Evolutionary conservation across 1,140 invertebrate genomes (phyloP), one percentile per base, ranked within the genome.

Genomic region (Conopomorpha cramerella): DNA sequence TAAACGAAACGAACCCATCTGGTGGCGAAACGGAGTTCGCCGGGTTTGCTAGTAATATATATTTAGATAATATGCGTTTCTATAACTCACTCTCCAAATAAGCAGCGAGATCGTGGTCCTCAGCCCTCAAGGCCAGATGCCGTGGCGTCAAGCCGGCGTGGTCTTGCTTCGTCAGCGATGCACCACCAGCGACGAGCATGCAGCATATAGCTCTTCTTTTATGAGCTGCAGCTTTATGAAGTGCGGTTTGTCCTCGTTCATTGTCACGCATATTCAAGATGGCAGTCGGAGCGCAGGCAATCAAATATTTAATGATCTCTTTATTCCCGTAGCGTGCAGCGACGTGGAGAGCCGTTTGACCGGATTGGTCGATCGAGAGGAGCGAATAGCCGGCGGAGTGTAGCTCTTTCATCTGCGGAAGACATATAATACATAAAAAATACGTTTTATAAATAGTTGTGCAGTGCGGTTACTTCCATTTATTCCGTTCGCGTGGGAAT

Each of bases 181-280:
- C 92, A 3, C 93, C 93, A n/a, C 90, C 91, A 16, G 92, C 92
- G 26, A 96, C 92, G 34, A 98, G 78, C 86, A 96, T 92, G 45
- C 89, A 93, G 74, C 92, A 95, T 45, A 96, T 89, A 27, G 88
- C 90, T 30, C 91, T 83, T 8, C 89, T 81, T 64, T 90, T 90
- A 49, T 90, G 84, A 43, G 86, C 84, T 1, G 92, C 93, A 16
- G 94, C 95, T 68, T 93, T 92, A 62, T 96, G 95, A 34, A 98
- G 77, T 14, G 95, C 93, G 23, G 94, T 96, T 76, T 96, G 93
- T 27, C 93, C 92, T 55, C 92, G 88, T 57, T 93, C 90, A 62
- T 87, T 90, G 57, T 96, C 93, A 34, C 87, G 81, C 86, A 94
- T 91, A 56, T 95, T 90, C 39, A 95, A 79, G 35, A 94, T 86